Conservation (phyloP, 2,113 vertebrate genomes). For the Ceratotherium simum region DNA sequence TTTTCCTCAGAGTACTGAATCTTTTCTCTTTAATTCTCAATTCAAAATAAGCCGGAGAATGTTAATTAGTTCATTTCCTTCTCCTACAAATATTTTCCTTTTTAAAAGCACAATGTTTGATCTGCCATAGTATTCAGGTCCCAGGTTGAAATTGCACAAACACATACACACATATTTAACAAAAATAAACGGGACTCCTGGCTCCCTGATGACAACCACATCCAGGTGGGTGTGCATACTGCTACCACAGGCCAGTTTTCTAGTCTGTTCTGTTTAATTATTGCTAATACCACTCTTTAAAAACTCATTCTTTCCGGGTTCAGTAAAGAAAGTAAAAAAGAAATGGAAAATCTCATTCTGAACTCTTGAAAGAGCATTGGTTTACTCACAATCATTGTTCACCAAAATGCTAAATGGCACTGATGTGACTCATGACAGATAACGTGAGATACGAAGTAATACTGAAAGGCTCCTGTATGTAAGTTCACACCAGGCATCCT, state of each 20-base stretch:
- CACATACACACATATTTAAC: background rate
- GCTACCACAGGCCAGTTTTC: background rate
- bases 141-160: background rate
- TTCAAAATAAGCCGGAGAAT: background rate
- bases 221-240: background rate
- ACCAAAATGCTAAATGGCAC: background rate
- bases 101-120: background rate
- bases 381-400: background rate
- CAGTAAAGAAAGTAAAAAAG: background rate
- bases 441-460: background rate
- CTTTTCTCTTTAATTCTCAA: constrained; percentile 49
- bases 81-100: constrained; percentile 27
- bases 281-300: background rate
- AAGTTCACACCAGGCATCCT: background rate
- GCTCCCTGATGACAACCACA: fast-evolving
- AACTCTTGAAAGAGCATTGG: background rate
- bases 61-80: constrained; percentile 44
- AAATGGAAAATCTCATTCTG: background rate
- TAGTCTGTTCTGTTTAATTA: background rate
- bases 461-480: background rate
- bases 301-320: background rate
- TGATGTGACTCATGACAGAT: background rate
- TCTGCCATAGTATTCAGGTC: background rate
- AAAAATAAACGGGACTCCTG: fast-evolving
- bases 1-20: background rate